Percentiles rank a stretch among this genome's conserved stretches.
These are phyloP conservation scores for Cossypha dichroa DNA, from an alignment of 2,797 vertebrate genomes.

Conservation along the genomic window DNA sequence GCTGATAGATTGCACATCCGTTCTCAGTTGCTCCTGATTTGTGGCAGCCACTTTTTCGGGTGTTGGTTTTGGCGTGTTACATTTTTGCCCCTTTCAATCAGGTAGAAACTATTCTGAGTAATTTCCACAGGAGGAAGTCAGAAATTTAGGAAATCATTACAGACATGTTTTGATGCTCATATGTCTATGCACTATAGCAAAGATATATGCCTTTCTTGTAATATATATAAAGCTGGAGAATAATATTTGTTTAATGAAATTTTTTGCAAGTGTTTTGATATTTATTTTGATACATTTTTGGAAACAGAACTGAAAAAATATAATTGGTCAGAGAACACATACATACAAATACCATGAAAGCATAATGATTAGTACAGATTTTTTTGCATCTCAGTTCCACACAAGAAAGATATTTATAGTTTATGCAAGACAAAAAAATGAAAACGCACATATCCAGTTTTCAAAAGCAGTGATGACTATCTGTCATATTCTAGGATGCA, in stretches of 20 bases:
- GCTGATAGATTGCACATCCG: neutral
- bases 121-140: neutral
- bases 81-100: neutral
- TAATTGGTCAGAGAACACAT: neutral
- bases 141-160: neutral
- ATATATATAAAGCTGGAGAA: neutral
- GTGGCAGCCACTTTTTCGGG: neutral
- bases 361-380: rapidly evolving
- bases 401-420: neutral
- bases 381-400: neutral
- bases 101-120: neutral
- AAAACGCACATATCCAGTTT: neutral
- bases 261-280: neutral
- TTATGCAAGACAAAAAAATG: neutral
- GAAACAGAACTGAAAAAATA: neutral
- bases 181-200: neutral
- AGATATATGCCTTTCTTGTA: neutral
- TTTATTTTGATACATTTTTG: neutral
- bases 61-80: neutral
- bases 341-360: neutral
- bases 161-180: neutral
- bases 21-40: neutral
- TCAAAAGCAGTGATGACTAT: neutral
- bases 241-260: neutral
- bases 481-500: neutral